Evolutionary conservation across 2,888 invertebrate genomes (phyloP).

Genomic region (Erpobdella octoculata): DNA sequence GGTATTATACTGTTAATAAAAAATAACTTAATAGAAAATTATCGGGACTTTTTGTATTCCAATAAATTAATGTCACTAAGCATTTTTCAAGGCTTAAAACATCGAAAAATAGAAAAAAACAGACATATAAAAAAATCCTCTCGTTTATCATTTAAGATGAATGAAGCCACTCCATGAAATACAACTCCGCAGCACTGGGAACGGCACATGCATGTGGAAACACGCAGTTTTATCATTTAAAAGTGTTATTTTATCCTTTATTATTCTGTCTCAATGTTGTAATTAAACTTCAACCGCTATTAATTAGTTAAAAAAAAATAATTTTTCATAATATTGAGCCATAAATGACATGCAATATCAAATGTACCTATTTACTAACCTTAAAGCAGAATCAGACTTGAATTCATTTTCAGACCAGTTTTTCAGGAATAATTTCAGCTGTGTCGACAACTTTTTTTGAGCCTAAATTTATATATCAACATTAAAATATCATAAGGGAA

Average conservation of each 20-base stretch:
- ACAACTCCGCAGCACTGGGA: no score
- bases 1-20: slow-evolving; percentile 67
- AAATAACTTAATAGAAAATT: background rate
- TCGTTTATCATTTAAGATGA: background rate
- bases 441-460: slow-evolving; percentile 69
- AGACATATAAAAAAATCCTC: slow-evolving; percentile 57
- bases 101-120: slow-evolving; percentile 32
- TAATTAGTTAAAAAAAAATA: no score
- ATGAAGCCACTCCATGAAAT: no score
- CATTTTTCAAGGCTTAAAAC: background rate
- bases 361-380: no score
- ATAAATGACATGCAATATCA: no score
- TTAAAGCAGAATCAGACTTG: slow-evolving; percentile 66
- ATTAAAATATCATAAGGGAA: slow-evolving; percentile 25
- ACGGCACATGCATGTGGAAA: no score
- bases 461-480: no score
- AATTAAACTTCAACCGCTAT: no score
- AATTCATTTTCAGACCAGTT: slow-evolving; percentile 92
- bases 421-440: slow-evolving; percentile 72
- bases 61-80: slow-evolving; percentile 15
- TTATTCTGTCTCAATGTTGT: no score
- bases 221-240: no score
- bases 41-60: background rate
- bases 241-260: no score
- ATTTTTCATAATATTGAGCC: no score